Evolutionary conservation across 2,888 invertebrate genomes (phyloP), one percentile per base, ranked within the genome.

Genomic region (Bombylius major): DNA sequence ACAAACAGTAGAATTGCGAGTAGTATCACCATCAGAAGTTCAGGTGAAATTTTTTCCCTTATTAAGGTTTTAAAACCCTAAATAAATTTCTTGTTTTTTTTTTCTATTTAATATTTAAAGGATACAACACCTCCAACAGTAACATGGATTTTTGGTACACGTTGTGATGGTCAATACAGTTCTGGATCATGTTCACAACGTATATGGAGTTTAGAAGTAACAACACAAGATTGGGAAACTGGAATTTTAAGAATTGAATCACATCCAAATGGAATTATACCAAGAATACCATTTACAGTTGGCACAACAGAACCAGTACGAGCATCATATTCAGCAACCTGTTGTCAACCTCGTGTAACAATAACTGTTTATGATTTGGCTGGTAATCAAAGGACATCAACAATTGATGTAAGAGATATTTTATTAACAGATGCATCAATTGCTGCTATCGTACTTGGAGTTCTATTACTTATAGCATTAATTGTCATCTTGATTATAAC

Each of bases 361-460:
- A 70, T 89, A 5, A 81, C 79, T 3, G 87, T 86, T 0, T 79
- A 79, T 11, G 88, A 89, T 67, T 72, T 84, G 0, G 75, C 76
- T 12, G 85, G 86, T 1, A 89, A 89, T 67, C 78, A 79, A 6
- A 77, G 79, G 58, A 79, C 79, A 55, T 77, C 79, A 51, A 77
- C 77, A 23, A 76, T 86, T 12, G 86, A 89, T 67, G 82, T 80
- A 5, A 67, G 75, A 31, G 77, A 76, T 64, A 60, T 71, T 6
- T 64, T 67, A 5, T 61, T 75, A 5, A 70, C 68, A 3, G 73
- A 73, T 59, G 72, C 71, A 67, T 65, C 82, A 4, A 86, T 89
- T 58, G 82, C 84, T 1, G 87, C 88, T 0, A 82, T 89, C 57
- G 80, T 81, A 0, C 67, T 89, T 1, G 88, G 86, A 2, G 77